Evolutionary conservation across 2,888 invertebrate species (phyloP).

Genomic region (Mesorhabditis sp.): DNA sequence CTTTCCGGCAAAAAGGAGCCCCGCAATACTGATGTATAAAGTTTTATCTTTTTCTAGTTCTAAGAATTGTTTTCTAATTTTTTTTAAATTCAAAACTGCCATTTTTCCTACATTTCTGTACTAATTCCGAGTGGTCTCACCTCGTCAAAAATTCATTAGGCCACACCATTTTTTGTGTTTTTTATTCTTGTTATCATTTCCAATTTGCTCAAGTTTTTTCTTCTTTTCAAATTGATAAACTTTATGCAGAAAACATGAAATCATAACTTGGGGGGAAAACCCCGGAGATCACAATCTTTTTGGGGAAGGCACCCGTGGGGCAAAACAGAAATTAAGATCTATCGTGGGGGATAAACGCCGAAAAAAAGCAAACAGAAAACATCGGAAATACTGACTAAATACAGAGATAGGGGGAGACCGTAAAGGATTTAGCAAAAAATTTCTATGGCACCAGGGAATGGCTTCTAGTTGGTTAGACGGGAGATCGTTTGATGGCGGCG

Average conservation of each 20-base stretch:
- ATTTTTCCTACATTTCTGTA: too few relatives aligned
- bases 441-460: too few relatives aligned
- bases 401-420: too few relatives aligned
- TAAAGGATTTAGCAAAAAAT: too few relatives aligned
- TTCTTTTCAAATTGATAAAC: constrained; percentile 3
- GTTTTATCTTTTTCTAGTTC: not conserved
- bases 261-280: not conserved
- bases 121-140: not conserved
- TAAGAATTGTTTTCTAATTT: not conserved
- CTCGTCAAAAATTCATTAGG: not conserved
- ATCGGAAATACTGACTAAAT: too few relatives aligned
- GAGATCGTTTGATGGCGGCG: not conserved
- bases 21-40: not conserved
- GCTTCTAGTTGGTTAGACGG: not conserved
- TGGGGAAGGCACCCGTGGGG: too few relatives aligned
- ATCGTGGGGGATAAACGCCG: too few relatives aligned
- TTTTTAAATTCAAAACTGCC: not conserved
- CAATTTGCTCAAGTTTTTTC: not conserved
- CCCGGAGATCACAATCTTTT: not conserved
- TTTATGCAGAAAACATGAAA: not conserved
- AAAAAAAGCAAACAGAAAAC: too few relatives aligned
- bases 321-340: too few relatives aligned
- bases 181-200: constrained; percentile 1
- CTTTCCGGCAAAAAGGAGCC: not conserved
- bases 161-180: not conserved